phyloP scores from a whole-genome alignment of 2,888 invertebrate species.

The Lasioglossum malachurum region DNA sequence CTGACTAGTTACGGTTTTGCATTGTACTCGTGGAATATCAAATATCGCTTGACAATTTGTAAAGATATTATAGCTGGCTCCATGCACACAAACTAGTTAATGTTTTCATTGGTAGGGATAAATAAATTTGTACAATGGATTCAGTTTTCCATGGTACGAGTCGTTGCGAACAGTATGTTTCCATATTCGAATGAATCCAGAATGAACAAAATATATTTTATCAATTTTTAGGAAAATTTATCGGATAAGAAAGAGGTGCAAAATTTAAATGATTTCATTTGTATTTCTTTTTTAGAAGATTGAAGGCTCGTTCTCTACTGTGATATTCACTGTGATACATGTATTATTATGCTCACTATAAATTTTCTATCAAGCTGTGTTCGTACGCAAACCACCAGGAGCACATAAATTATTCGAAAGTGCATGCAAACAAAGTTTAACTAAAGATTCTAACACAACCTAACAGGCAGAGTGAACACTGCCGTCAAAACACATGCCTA shows the following conservation, averaged over 20 bases:
- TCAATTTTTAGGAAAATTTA: neutral
- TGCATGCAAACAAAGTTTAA: neutral
- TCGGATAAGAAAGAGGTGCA: neutral
- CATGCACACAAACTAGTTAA: neutral
- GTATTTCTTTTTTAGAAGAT: neutral
- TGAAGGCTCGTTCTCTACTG: too few species aligned
- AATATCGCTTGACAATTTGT: neutral
- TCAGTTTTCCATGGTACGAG: too few species aligned
- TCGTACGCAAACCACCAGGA: neutral
- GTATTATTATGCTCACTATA: neutral
- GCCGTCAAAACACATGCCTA: neutral
- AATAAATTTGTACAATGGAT: neutral
- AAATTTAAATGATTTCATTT: neutral
- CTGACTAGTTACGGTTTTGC: neutral
- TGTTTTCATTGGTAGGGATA: neutral
- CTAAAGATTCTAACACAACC: neutral
- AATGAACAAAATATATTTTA: neutral
- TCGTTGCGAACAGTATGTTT: too few species aligned
- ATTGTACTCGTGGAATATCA: constrained; percentile 9
- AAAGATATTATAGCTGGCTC: neutral
- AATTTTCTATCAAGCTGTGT: neutral
- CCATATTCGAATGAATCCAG: neutral
- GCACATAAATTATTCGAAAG: neutral
- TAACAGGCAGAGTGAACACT: neutral
- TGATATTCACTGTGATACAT: neutral